These are phyloP conservation scores for Siniperca scherzeri DNA, from an alignment of 2,797 vertebrate species.

Conservation along the genomic window DNA sequence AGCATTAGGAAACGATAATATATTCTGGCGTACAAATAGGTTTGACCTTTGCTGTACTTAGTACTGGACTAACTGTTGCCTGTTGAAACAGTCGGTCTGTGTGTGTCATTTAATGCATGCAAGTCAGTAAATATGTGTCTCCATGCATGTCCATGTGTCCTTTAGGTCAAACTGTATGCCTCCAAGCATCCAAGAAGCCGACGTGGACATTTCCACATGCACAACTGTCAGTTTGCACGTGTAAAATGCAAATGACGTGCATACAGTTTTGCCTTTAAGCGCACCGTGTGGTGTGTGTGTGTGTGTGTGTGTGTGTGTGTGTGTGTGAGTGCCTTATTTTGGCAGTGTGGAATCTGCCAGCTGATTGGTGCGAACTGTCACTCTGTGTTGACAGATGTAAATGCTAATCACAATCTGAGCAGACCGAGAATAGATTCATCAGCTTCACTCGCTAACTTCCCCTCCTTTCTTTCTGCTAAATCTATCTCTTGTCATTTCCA, in stretches of 20 bases:
- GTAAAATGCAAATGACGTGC: neutral
- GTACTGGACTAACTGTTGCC: neutral
- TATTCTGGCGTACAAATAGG: constrained; percentile 17
- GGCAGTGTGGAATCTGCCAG: neutral
- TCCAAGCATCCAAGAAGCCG: neutral
- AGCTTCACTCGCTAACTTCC: neutral
- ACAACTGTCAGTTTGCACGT: neutral
- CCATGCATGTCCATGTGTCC: neutral
- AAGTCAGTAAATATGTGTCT: neutral
- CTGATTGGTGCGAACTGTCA: neutral
- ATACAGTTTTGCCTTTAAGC: neutral
- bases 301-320: constrained; percentile 1
- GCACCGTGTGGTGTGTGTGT: neutral
- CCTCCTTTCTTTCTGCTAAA: neutral
- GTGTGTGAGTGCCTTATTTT: neutral
- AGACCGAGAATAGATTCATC: constrained; percentile 13
- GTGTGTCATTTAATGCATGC: neutral
- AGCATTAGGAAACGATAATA: constrained; percentile 6
- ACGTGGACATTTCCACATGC: neutral
- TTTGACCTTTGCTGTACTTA: constrained; percentile 31
- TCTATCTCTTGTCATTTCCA: neutral
- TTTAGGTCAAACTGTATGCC: neutral
- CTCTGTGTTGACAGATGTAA: constrained; percentile 6
- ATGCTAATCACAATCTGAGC: neutral
- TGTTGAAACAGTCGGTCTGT: neutral